phyloP scores from a whole-genome alignment of 2,888 invertebrate genomes.

The Synergus japonicus region DNA sequence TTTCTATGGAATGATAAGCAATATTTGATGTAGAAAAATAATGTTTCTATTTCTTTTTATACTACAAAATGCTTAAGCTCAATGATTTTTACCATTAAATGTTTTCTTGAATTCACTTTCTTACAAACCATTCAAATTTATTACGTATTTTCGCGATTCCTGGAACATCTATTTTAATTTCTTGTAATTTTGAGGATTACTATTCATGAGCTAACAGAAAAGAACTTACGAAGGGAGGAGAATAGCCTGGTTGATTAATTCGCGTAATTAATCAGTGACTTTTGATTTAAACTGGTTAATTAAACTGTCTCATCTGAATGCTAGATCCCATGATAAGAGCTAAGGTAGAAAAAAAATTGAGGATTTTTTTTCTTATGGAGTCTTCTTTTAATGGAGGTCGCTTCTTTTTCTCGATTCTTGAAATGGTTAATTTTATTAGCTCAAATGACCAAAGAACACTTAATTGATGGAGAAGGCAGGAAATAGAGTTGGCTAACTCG shows the following conservation, averaged over 20 bases:
- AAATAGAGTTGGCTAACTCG: not conserved
- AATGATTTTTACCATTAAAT: too few species aligned
- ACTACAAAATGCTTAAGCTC: too few species aligned
- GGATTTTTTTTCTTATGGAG: not conserved
- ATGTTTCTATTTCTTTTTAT: not conserved
- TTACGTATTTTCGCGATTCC: too few species aligned
- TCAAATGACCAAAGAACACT: not conserved
- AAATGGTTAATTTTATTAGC: not conserved
- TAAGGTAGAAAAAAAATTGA: not conserved
- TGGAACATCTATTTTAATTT: not conserved
- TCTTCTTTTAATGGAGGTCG: not conserved
- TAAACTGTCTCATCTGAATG: not conserved
- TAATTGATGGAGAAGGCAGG: not conserved
- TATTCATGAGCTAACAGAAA: not conserved
- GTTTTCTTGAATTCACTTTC: too few species aligned
- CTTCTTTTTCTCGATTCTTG: not conserved
- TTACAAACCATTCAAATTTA: too few species aligned
- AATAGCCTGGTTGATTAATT: not conserved
- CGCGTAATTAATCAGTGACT: not conserved
- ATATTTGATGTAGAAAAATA: not conserved
- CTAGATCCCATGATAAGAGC: not conserved
- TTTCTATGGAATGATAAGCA: not conserved
- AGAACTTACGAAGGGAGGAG: not conserved
- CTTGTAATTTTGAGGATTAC: not conserved
- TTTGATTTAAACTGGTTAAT: not conserved